Percentiles rank a stretch among this genome's conserved stretches.
Evolutionary conservation across 2,797 vertebrate species (phyloP).

Genomic region (Dermochelys coriacea): DNA sequence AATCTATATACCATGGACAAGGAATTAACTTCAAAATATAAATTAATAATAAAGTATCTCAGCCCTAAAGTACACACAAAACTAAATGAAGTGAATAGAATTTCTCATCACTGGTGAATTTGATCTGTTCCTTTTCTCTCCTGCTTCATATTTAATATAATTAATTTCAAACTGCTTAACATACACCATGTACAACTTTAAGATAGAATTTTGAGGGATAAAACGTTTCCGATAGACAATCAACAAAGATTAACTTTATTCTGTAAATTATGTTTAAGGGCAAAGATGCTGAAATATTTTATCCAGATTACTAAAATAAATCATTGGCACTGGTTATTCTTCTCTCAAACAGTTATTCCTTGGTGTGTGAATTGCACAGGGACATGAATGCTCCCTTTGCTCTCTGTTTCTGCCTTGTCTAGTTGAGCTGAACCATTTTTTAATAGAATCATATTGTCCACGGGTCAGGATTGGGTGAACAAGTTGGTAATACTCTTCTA

Average conservation of each 20-base stretch:
- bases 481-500: too few relatives aligned
- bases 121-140: not conserved
- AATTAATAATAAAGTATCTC: not conserved
- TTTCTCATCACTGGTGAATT: not conserved
- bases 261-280: not conserved
- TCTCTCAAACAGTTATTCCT: too few relatives aligned
- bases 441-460: too few relatives aligned
- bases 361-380: too few relatives aligned
- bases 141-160: not conserved
- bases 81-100: not conserved
- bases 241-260: not conserved
- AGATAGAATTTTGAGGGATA: not conserved
- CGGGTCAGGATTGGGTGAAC: too few relatives aligned
- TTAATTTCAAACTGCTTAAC: not conserved
- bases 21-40: too few relatives aligned
- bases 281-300: not conserved
- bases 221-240: not conserved
- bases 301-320: not conserved
- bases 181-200: fast-evolving
- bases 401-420: too few relatives aligned
- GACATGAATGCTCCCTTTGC: too few relatives aligned
- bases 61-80: not conserved
- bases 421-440: too few relatives aligned
- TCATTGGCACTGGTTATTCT: too few relatives aligned
- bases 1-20: too few relatives aligned